Evolutionary conservation across 2,888 invertebrate genomes (phyloP).

Genomic region (Camponotus fellah): DNA sequence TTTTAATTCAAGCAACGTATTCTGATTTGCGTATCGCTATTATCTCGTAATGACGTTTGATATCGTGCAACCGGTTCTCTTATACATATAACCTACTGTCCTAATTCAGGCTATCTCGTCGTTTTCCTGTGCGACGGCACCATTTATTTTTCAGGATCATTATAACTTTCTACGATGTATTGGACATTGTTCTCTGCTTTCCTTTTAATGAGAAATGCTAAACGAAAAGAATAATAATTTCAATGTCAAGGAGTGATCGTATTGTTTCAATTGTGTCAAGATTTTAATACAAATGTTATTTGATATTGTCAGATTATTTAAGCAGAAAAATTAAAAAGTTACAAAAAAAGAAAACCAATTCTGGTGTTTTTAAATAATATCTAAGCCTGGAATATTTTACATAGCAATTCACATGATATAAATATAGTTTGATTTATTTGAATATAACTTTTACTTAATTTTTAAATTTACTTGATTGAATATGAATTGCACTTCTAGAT

Average conservation of each 20-base stretch:
- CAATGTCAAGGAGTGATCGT: background rate
- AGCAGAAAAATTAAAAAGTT: conserved; percentile 1
- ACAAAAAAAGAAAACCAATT: background rate
- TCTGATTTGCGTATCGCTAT: conserved; percentile 19
- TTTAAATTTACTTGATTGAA: background rate
- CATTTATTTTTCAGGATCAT: conserved; percentile 16
- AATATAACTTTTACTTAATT: background rate
- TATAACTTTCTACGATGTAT: conserved; percentile 6
- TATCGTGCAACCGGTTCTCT: conserved; percentile 23
- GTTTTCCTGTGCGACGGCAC: conserved; percentile 4
- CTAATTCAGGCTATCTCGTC: conserved; percentile 23
- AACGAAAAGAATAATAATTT: conserved; percentile 5
- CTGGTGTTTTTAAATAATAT: background rate
- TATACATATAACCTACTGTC: conserved; percentile 29
- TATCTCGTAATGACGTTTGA: conserved; percentile 35
- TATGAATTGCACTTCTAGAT: background rate
- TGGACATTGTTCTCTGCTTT: conserved; percentile 17
- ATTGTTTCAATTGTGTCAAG: background rate
- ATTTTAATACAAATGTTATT: conserved; percentile 15
- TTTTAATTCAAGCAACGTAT: conserved; percentile 2
- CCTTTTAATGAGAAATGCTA: conserved; percentile 15
- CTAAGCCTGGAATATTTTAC: background rate
- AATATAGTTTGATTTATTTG: background rate
- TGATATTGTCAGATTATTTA: background rate
- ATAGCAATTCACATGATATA: background rate